Base-by-base conservation (phyloP, 2,888 invertebrate species). In the Helleia helle region DNA sequence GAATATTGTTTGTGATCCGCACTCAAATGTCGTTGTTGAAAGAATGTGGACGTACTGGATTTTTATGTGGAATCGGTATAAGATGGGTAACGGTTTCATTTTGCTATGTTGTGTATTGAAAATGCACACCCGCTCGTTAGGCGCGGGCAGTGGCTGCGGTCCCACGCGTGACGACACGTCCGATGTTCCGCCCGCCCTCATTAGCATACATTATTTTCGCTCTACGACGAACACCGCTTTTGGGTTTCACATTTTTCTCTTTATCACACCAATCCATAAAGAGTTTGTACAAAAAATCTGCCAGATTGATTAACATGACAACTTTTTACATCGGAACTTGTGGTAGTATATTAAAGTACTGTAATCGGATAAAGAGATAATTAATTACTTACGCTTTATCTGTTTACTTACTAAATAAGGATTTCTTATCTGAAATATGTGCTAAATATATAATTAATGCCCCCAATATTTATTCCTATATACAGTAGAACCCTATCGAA, bases 151-250 rank as follows among this genome's bases (percentile, higher is more conserved):
- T 63, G 68, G 73, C 71, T 75, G 79, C 64, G 77, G 77, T 79
- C 74, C 71, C 60, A 65, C 71, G 73, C 79, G 76, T 77, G 79
- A 76, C 74, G 77, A 74, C 79, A 79, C 77, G 75, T 80, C 65
- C 71, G 56, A 64, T 60, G 57, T 63, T 65, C 67, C 60, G 60
- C 66, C 67, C 62, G 68, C 70, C 66, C 74, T 81, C 79, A 81
- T 85, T 83, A 83, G 69, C 84, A 83, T 83, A 83, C 71, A 83
- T 84, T 83, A 84, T 79, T 73, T 74, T 73, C 69, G 64, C 74
- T 70, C 72, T 79, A 75, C 74, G 70, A 66, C 64, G 65, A 65
- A 59, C 63, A 60, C 65, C 53, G 73, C 70, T 65, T 67, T 71
- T 56, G 67, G 71, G 62, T 70, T 71, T 71, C 70, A 63, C 53